A percentile compares a stretch with the other conserved stretches of the same genome.
Evolutionary conservation across 2,888 invertebrate species (phyloP).

Genomic region (Ptilodon capucinus): DNA sequence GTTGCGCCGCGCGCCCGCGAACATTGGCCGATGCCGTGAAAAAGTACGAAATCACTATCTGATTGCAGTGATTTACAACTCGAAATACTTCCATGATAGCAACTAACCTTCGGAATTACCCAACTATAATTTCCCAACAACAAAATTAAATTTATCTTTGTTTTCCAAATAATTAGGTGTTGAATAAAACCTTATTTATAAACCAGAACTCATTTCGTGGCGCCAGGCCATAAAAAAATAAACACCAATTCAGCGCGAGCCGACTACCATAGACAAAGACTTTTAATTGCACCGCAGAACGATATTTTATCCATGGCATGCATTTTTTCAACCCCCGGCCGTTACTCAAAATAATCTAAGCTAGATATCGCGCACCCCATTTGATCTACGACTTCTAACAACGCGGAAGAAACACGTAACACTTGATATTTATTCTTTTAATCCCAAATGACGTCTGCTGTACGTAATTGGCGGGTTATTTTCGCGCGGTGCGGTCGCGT

Average conservation of each 20-base stretch:
- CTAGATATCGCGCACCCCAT: slow-evolving; percentile 68
- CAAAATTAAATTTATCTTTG: neutral
- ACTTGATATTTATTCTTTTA: slow-evolving; percentile 55
- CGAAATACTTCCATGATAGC: slow-evolving; percentile 1
- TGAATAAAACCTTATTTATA: neutral
- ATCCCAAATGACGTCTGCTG: slow-evolving; percentile 58
- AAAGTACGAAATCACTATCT: slow-evolving; percentile 9
- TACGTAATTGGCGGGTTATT: slow-evolving; percentile 41
- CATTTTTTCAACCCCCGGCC: slow-evolving; percentile 59
- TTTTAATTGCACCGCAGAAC: slow-evolving; percentile 76
- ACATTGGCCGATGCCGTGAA: slow-evolving; percentile 9
- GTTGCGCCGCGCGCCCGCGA: slow-evolving; percentile 8
- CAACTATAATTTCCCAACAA: no score
- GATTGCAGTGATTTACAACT: slow-evolving; percentile 27
- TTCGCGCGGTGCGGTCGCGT: slow-evolving; percentile 45
- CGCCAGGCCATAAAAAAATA: neutral
- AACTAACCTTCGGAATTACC: neutral
- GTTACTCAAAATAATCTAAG: slow-evolving; percentile 80
- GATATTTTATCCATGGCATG: slow-evolving; percentile 69
- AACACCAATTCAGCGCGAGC: slow-evolving; percentile 16
- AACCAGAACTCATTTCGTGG: neutral
- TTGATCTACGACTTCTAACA: slow-evolving; percentile 66
- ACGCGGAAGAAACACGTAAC: slow-evolving; percentile 59
- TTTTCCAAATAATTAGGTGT: neutral
- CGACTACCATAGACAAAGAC: slow-evolving; percentile 41